Base-by-base conservation (phyloP, 2,888 invertebrate species). In the Ichneumoninae sp. region DNA sequence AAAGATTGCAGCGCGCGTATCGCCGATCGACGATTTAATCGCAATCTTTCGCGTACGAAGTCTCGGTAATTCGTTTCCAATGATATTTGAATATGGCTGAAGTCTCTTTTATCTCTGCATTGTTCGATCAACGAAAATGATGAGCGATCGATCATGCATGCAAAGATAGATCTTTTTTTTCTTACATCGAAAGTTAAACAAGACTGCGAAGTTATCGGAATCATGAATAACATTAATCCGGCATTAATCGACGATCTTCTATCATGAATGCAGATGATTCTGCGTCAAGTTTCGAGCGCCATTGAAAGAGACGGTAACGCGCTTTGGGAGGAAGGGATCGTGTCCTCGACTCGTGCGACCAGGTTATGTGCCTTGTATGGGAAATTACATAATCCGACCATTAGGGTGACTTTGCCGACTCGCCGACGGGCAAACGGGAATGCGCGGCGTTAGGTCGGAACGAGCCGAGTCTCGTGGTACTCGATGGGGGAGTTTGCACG, bases 391-490 rank as follows among this genome's bases (percentile, higher is more conserved):
- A 93, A 93, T 93, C 93, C 92, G 86, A 83, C 90, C 89, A 93
- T 93, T 92, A 92, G 93, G 93, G 93, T 92, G 92, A 92, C 92
- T 93, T 92, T 89, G 87, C 86, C 87, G 85, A 87, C 84, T 83
- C 89, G 83, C 87, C 87, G 88, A 90, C 89, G 87, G 85, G 62
- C 62, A 30, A n/a, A 33, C 84, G 85, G 87, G 87, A 82, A 77
- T 81, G 68, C 47, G 76, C 79, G 72, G 85, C 75, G 69, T 80
- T 81, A 83, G 79, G 77, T 77, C 68, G 60, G 62, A 60, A 60
- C 50, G 40, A 52, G 57, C n/a, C 22, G 36, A 7, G 50, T 33
- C 78, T 75, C 44, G 65, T 71, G 68, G 68, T 62, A n/a, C 68
- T 60, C 19, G 66, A 79, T 66, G 75, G 84, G 84, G 81, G 74